phyloP scores from a whole-genome alignment of 2,888 invertebrate species.

The Drosophila mimetica region DNA sequence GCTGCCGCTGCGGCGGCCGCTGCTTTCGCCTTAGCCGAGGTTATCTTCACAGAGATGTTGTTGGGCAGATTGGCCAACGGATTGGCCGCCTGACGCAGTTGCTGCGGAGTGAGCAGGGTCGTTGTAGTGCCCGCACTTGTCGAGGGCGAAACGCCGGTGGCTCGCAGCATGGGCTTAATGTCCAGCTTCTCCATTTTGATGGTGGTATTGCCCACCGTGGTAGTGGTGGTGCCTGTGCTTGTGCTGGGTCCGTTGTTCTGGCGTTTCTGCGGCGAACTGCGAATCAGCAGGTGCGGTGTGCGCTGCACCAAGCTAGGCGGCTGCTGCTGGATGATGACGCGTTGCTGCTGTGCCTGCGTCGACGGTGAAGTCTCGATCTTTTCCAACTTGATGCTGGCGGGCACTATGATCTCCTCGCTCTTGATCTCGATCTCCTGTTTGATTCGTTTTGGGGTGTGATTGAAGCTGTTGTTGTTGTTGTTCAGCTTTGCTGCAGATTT shows the following conservation, averaged over 20 bases:
- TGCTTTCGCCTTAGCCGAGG: slow-evolving; percentile 80
- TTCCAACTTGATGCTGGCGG: slow-evolving; percentile 80
- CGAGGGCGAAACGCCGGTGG: slow-evolving; percentile 46
- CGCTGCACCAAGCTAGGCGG: slow-evolving; percentile 46
- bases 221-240: slow-evolving; percentile 60
- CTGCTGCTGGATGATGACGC: slow-evolving; percentile 64
- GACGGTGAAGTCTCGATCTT: slow-evolving; percentile 73
- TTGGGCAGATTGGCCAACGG: slow-evolving; percentile 83
- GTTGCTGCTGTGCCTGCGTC: slow-evolving; percentile 55
- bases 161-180: slow-evolving; percentile 76
- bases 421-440: slow-evolving; percentile 83
- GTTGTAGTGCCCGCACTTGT: slow-evolving; percentile 55
- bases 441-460: slow-evolving; percentile 78
- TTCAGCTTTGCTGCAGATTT: slow-evolving; percentile 54
- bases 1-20: slow-evolving; percentile 55
- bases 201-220: slow-evolving; percentile 70
- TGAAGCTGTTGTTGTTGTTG: slow-evolving; percentile 72
- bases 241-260: slow-evolving; percentile 34
- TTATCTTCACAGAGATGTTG: slow-evolving; percentile 83
- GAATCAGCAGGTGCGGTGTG: slow-evolving; percentile 69
- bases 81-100: slow-evolving; percentile 73
- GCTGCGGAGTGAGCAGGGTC: slow-evolving; percentile 69
- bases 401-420: slow-evolving; percentile 81
- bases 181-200: slow-evolving; percentile 83
- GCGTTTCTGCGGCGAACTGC: slow-evolving; percentile 49